Conservation (phyloP, 1,140 invertebrate species). For the Drosophila auraria region DNA sequence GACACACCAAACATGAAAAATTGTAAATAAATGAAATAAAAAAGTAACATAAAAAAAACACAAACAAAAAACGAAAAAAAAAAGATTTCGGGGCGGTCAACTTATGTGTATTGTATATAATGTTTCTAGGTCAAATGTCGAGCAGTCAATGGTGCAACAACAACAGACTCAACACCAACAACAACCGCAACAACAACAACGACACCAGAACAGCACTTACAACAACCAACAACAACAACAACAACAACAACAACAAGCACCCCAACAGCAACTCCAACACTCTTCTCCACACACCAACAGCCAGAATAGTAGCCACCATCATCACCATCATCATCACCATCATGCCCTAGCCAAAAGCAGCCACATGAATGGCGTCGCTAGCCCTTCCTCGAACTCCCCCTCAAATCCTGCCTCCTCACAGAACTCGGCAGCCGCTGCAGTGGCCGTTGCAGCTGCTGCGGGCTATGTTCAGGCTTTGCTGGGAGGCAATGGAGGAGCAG, state of each 20-base stretch:
- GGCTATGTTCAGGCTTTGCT: constrained; percentile 66
- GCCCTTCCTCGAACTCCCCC: not conserved
- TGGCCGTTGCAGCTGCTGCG: constrained; percentile 57
- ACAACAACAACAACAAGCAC: constrained; percentile 27
- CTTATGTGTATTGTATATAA: constrained; percentile 78
- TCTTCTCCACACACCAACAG: constrained; percentile 21
- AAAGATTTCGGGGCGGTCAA: constrained; percentile 42
- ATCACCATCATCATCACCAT: constrained; percentile 53
- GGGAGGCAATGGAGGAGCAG: constrained; percentile 10
- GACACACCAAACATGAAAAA: not conserved
- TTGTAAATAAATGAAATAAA: not conserved
- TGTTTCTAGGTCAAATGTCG: constrained; percentile 85
- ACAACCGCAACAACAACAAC: constrained; percentile 61
- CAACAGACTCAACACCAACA: constrained; percentile 61
- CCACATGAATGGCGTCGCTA: constrained; percentile 24
- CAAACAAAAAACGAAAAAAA: constrained; percentile 25
- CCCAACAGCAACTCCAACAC: constrained; percentile 41
- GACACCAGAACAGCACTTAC: constrained; percentile 74
- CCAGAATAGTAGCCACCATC: constrained; percentile 39
- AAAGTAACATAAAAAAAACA: constrained; percentile 7
- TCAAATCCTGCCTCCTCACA: not conserved
- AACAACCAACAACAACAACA: constrained; percentile 47
- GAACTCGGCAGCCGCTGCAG: constrained; percentile 41
- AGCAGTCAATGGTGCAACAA: constrained; percentile 83
- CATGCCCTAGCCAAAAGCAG: constrained; percentile 30